Base-by-base conservation (phyloP, 2,113 vertebrate genomes). In the Corythornis cristatus region DNA sequence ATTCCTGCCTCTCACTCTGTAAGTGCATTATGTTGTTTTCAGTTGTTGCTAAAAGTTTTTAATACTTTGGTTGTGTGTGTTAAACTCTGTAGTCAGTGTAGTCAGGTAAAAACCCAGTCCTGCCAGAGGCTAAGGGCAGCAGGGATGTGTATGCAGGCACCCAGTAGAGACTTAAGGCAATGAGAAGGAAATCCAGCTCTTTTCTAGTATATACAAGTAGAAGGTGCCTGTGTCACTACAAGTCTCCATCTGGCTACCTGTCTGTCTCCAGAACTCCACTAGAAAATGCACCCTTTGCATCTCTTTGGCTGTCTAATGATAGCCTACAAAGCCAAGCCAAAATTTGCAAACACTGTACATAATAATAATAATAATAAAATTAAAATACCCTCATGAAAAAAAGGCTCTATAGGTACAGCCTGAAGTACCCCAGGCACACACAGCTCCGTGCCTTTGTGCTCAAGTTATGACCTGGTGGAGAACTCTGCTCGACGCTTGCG, bases 391-490 rank as follows among this genome's bases (percentile, higher is more conserved):
- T 58, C 61, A 68, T 43, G 19, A 35, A 58, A 82, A 82, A 87
- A 72, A 18, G 35, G 20, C 17, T 64, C 18, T 74, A 9, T 25
- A 65, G 23, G 54, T 60, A 54, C 76, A 95, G 33, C 46, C 22
- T 50, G 65, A 86, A n/a, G 53, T 57, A 57, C 45, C 57, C 7
- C 76, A 48, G 76, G 42, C 19, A 28, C 71, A 83, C 83, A 80
- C 78, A 66, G 64, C 66, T 81, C 45, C 25, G 45, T n/a, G 12
- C 19, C 73, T 88, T 90, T 71, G 83, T 75, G 50, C 42, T 75
- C 62, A 4, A 42, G 56, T 75, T 95, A 54, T 76, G 84, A 97
- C 95, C 96, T 96, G 94, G 92, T 92, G 86, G 85, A 95, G 90
- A 90, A 79, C 74, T 33, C 42, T 18, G 74, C 93, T 76, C 51